A percentile compares a stretch with the other conserved stretches of the same genome.
phyloP scores from a whole-genome alignment of 2,797 vertebrate species.

The Pterois miles region DNA sequence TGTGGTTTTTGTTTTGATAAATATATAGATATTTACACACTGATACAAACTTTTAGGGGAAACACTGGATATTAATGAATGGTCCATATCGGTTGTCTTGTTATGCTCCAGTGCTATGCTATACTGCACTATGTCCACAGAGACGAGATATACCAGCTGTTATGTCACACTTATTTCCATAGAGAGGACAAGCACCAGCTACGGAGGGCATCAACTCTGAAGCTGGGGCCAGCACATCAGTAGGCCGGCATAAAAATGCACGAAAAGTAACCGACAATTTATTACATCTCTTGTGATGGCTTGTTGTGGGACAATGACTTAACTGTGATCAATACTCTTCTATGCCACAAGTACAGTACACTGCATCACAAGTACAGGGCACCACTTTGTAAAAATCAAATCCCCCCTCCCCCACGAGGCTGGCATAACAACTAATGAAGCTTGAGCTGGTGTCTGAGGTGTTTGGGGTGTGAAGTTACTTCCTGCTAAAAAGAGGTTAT shows the following conservation, averaged over 20 bases:
- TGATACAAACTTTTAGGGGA: slow-evolving; percentile 8
- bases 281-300: slow-evolving; percentile 68
- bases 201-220: slow-evolving; percentile 74
- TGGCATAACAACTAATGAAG: slow-evolving; percentile 46
- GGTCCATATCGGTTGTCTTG: slow-evolving; percentile 28
- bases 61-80: slow-evolving; percentile 41
- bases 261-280: slow-evolving; percentile 80
- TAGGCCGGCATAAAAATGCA: slow-evolving; percentile 77
- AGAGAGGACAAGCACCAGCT: slow-evolving; percentile 78
- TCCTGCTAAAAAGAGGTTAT: slow-evolving; percentile 21
- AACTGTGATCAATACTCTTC: slow-evolving; percentile 42
- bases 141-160: slow-evolving; percentile 58
- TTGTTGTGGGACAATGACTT: slow-evolving; percentile 66
- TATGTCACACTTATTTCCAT: slow-evolving; percentile 77
- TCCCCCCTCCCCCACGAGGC: neutral
- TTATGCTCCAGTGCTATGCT: slow-evolving; percentile 22
- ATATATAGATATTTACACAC: neutral
- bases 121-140: slow-evolving; percentile 25
- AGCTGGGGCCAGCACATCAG: slow-evolving; percentile 74
- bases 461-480: slow-evolving; percentile 36
- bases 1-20: neutral
- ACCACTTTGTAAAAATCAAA: slow-evolving; percentile 3
- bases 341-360: slow-evolving; percentile 6
- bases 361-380: slow-evolving; percentile 15
- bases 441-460: slow-evolving; percentile 50